These are phyloP conservation scores for Enteromius paludinosus DNA, from an alignment of 2,797 vertebrate genomes.

Conservation along the genomic window DNA sequence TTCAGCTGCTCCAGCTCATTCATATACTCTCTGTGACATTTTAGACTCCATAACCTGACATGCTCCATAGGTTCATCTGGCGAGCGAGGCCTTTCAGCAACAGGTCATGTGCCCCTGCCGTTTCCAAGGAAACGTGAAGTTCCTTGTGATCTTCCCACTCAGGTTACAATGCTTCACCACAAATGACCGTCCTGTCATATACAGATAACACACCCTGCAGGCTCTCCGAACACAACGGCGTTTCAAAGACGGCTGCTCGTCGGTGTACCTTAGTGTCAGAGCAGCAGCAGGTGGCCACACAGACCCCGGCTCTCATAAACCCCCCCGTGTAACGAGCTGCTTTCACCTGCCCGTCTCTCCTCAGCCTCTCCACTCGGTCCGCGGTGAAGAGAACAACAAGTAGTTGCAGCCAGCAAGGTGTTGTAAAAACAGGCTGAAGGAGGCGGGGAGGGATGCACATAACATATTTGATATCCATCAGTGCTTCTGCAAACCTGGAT, in stretches of 20 bases:
- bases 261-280: not conserved
- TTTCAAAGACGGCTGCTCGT: not conserved
- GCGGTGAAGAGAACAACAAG: conserved; percentile 45
- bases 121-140: conserved; percentile 55
- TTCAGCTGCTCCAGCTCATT: not conserved
- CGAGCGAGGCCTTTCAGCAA: conserved; percentile 21
- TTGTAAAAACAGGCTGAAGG: conserved; percentile 32
- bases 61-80: not conserved
- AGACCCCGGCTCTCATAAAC: conserved; percentile 27
- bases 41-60: not conserved
- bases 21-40: not conserved
- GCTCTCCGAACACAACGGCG: not conserved
- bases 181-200: not conserved
- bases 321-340: conserved; percentile 25
- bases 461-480: conserved; percentile 58
- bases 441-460: conserved; percentile 2
- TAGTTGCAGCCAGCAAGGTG: conserved; percentile 19
- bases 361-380: not conserved
- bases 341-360: conserved; percentile 25
- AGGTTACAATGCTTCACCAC: not conserved
- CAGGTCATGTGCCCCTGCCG: conserved; percentile 43
- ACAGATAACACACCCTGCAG: not conserved
- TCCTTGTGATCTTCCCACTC: conserved; percentile 21
- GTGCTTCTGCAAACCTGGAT: conserved; percentile 58
- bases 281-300: conserved; percentile 37